Percentiles rank a stretch among this genome's conserved stretches.
Conservation (phyloP, 2,888 invertebrate genomes). For the Busseola fusca region DNA sequence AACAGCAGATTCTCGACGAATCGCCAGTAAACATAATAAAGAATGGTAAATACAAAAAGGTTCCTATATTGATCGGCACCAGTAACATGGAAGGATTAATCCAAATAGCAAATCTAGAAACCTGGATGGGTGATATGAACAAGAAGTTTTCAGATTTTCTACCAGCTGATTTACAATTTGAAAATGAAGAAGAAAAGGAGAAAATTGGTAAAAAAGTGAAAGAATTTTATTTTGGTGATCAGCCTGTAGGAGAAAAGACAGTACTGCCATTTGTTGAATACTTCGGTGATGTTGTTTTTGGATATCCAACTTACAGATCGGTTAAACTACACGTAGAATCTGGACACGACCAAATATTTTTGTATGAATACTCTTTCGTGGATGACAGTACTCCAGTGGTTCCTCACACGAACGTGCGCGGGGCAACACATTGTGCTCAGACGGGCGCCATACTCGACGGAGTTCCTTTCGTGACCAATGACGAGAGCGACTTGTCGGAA, state of each 20-base stretch:
- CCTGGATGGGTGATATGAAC: slow-evolving; percentile 66
- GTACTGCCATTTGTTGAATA: slow-evolving; percentile 62
- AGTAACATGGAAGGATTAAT: slow-evolving; percentile 51
- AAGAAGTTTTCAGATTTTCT: slow-evolving; percentile 69
- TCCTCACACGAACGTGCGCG: slow-evolving; percentile 63
- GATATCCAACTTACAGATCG: slow-evolving; percentile 65
- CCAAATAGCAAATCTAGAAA: slow-evolving; percentile 13
- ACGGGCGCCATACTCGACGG: slow-evolving; percentile 53
- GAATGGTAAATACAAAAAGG: slow-evolving; percentile 34
- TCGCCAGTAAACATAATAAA: slow-evolving; percentile 43
- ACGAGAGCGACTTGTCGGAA: slow-evolving; percentile 47
- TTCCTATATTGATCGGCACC: slow-evolving; percentile 48
- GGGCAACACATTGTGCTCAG: slow-evolving; percentile 70
- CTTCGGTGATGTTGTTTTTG: slow-evolving; percentile 74
- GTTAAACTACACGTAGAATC: slow-evolving; percentile 60
- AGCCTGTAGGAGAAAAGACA: slow-evolving; percentile 54
- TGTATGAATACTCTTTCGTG: slow-evolving; percentile 72
- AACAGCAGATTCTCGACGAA: slow-evolving; percentile 27
- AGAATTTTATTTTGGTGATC: slow-evolving; percentile 72
- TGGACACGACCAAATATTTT: slow-evolving; percentile 67
- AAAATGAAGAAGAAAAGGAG: slow-evolving; percentile 61
- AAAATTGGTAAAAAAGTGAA: slow-evolving; percentile 62
- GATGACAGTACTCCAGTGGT: slow-evolving; percentile 62
- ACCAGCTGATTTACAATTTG: slow-evolving; percentile 69
- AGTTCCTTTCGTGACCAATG: slow-evolving; percentile 10